phyloP scores from a whole-genome alignment of 2,113 vertebrate genomes.

The Crotalus viridis region DNA sequence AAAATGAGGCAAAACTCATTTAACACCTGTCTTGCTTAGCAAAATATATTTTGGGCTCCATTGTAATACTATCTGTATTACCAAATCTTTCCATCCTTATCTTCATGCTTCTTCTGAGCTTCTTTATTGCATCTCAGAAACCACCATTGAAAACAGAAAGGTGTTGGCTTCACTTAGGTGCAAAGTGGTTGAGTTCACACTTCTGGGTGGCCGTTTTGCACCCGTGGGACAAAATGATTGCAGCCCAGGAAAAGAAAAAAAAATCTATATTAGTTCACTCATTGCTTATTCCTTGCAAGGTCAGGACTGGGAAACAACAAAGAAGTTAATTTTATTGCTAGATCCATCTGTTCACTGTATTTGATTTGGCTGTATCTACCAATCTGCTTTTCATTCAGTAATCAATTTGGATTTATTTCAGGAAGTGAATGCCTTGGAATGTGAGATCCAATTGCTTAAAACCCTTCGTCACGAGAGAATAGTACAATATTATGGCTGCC shows the following conservation, averaged over 20 bases:
- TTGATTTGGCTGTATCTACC: background rate
- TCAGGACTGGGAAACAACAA: background rate
- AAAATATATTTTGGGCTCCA: no score
- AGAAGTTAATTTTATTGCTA: background rate
- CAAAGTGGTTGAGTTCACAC: background rate
- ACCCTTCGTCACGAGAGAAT: slow-evolving; percentile 87
- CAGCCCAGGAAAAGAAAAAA: background rate
- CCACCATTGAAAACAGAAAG: background rate
- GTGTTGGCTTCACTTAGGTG: no score
- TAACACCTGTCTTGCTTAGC: no score
- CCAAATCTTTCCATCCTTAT: no score
- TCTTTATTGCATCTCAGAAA: no score
- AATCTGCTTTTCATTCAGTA: background rate
- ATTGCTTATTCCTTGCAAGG: background rate
- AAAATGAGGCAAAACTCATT: no score
- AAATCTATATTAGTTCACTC: background rate
- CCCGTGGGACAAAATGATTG: background rate
- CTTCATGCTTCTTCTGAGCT: no score
- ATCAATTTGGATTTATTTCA: slow-evolving; percentile 46
- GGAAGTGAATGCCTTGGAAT: slow-evolving; percentile 91
- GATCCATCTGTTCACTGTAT: background rate
- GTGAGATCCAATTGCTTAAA: slow-evolving; percentile 91
- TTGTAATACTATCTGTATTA: no score
- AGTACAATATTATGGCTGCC: slow-evolving; percentile 88
- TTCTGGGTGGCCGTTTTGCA: background rate